Conservation (phyloP, 2,888 invertebrate species). For the Lissonota sp. region DNA sequence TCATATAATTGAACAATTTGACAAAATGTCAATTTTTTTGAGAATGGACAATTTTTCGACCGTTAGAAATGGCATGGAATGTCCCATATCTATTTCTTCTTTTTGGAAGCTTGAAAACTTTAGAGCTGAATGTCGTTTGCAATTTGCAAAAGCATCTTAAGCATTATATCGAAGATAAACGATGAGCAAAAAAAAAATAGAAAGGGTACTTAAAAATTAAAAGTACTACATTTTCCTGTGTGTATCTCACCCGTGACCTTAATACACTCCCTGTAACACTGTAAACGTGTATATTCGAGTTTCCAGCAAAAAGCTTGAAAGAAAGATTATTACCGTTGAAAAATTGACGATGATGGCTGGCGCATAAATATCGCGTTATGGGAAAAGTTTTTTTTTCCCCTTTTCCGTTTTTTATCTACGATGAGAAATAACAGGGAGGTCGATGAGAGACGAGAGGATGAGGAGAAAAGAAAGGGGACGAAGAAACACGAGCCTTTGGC, state of each 20-base stretch:
- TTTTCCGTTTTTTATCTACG: constrained; percentile 29
- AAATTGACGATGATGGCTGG: constrained; percentile 43
- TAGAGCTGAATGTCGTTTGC: no score
- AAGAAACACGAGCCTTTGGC: neutral
- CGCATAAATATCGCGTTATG: constrained; percentile 54
- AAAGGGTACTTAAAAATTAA: constrained; percentile 19
- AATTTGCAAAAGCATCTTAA: no score
- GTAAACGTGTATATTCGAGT: constrained; percentile 25
- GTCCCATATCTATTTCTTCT: no score
- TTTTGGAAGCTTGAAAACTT: no score
- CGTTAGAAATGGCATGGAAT: no score
- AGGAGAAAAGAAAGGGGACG: neutral
- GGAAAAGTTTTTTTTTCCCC: constrained; percentile 44
- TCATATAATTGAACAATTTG: no score
- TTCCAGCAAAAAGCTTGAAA: constrained; percentile 35
- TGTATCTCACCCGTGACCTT: neutral
- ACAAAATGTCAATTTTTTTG: no score
- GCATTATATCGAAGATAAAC: neutral
- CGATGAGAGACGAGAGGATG: neutral
- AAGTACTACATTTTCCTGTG: constrained; percentile 23
- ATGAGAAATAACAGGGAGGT: constrained; percentile 26
- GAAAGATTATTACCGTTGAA: constrained; percentile 48
- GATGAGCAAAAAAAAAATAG: constrained; percentile 13
- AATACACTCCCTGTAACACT: constrained; percentile 18
- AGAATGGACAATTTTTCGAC: no score